phyloP scores from a whole-genome alignment of 2,888 invertebrate species.

The Physocephala rufipes region DNA sequence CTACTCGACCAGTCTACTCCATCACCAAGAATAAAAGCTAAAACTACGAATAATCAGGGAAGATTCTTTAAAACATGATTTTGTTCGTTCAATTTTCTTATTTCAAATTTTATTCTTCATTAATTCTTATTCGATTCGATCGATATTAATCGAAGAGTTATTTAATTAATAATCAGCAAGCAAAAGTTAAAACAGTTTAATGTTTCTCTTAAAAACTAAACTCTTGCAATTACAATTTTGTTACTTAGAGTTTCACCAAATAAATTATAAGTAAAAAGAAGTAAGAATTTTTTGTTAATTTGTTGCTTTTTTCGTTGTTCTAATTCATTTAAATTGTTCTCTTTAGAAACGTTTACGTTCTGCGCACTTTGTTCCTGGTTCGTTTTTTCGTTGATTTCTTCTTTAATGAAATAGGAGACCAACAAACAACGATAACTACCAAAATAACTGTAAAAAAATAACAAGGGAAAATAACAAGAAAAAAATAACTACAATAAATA shows the following conservation, averaged over 20 bases:
- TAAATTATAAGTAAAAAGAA: constrained; percentile 6
- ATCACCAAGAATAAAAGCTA: constrained; percentile 35
- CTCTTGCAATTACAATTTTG: constrained; percentile 31
- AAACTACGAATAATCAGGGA: constrained; percentile 52
- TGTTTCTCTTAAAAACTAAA: constrained; percentile 21
- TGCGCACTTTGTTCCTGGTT: constrained; percentile 28
- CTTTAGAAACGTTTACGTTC: constrained; percentile 15
- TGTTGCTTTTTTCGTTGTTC: constrained; percentile 25
- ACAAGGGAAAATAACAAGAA: neutral
- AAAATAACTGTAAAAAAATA: no score
- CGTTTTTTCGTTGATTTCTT: constrained; percentile 26
- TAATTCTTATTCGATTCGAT: no score
- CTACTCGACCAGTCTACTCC: no score
- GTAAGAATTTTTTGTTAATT: constrained; percentile 14
- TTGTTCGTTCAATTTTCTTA: constrained; percentile 45
- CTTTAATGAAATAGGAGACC: neutral
- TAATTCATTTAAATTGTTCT: constrained; percentile 12
- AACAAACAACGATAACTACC: neutral
- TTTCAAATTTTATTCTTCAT: constrained; percentile 51
- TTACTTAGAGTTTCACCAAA: constrained; percentile 13
- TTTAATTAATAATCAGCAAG: constrained; percentile 39
- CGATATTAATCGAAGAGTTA: constrained; percentile 39
- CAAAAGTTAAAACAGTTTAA: constrained; percentile 24
- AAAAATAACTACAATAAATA: neutral
- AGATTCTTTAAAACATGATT: constrained; percentile 45